A percentile compares a stretch with the other conserved stretches of the same genome.
These are phyloP conservation scores for Erebia epiphron DNA, from an alignment of 2,888 invertebrate genomes.

Conservation along the genomic window DNA sequence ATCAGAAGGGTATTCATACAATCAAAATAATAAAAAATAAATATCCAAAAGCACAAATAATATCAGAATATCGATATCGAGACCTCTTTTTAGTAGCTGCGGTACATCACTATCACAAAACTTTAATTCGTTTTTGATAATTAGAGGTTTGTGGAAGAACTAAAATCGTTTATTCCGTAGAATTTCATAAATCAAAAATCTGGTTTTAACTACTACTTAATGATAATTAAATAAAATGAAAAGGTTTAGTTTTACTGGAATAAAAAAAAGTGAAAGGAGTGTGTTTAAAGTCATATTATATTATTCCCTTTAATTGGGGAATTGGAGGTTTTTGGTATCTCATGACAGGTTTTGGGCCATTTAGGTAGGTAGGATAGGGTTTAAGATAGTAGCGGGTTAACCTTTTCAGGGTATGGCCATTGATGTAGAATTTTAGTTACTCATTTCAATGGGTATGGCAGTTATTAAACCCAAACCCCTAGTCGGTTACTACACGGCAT, in stretches of 20 bases:
- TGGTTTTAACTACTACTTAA: slow-evolving; percentile 11
- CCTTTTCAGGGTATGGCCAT: too few species aligned
- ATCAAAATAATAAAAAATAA: too few species aligned
- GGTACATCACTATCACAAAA: slow-evolving; percentile 11
- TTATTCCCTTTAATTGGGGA: neutral
- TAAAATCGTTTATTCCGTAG: slow-evolving; percentile 21
- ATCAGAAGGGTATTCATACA: too few species aligned
- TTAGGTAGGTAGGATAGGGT: neutral
- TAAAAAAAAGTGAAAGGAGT: neutral
- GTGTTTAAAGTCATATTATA: neutral
- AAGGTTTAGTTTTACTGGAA: neutral
- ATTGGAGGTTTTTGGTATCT: neutral
- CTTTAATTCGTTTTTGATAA: slow-evolving; percentile 35
- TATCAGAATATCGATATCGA: slow-evolving; percentile 1
- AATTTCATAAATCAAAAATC: slow-evolving; percentile 4
- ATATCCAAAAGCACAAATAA: neutral
- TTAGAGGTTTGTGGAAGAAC: slow-evolving; percentile 31
- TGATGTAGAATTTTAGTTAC: too few species aligned
- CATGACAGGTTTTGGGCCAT: neutral
- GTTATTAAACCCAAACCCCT: too few species aligned
- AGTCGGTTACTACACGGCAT: too few species aligned
- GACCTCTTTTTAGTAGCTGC: too few species aligned
- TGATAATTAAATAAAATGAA: slow-evolving; percentile 14
- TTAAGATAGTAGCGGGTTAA: too few species aligned
- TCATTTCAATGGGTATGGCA: too few species aligned